Percentiles rank a stretch among this genome's conserved stretches.
Conservation (phyloP, 2,797 vertebrate species). For the Lacerta viridis region DNA sequence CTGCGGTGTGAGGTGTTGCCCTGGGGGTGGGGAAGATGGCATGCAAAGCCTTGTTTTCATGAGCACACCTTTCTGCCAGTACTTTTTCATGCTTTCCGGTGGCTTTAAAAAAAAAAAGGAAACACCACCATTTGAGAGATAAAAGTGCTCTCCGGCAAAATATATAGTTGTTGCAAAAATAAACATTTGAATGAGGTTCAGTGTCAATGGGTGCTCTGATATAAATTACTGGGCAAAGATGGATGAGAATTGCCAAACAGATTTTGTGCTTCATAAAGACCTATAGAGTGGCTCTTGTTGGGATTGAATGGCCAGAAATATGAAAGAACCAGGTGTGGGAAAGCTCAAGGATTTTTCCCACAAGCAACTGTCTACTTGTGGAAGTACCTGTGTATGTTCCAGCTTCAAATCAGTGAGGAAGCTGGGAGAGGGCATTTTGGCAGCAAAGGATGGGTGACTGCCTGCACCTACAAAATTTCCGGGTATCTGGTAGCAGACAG, state of each 20-base stretch:
- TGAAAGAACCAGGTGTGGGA: not conserved
- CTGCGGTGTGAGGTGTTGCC: too few species aligned
- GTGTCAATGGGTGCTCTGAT: conserved; percentile 32
- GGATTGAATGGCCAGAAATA: not conserved
- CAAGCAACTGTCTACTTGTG: fast-evolving
- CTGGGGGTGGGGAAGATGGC: too few species aligned
- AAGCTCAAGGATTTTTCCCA: conserved; percentile 11
- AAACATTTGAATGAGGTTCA: conserved; percentile 19
- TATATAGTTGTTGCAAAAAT: not conserved
- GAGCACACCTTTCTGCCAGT: not conserved
- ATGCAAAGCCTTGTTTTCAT: not conserved
- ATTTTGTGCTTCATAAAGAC: conserved; percentile 42
- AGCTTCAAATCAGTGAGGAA: not conserved
- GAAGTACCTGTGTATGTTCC: not conserved
- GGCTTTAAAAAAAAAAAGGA: not conserved
- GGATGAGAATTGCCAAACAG: not conserved
- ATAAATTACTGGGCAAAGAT: conserved; percentile 9
- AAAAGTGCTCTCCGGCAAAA: conserved; percentile 47
- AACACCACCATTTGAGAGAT: not conserved
- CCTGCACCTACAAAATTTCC: too few species aligned
- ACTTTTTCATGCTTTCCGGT: not conserved
- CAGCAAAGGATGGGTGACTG: too few species aligned
- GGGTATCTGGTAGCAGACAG: too few species aligned
- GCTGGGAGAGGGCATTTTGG: too few species aligned
- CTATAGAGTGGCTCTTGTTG: not conserved